phyloP scores from a whole-genome alignment of 2,797 vertebrate species.

The Zalophus californianus region DNA sequence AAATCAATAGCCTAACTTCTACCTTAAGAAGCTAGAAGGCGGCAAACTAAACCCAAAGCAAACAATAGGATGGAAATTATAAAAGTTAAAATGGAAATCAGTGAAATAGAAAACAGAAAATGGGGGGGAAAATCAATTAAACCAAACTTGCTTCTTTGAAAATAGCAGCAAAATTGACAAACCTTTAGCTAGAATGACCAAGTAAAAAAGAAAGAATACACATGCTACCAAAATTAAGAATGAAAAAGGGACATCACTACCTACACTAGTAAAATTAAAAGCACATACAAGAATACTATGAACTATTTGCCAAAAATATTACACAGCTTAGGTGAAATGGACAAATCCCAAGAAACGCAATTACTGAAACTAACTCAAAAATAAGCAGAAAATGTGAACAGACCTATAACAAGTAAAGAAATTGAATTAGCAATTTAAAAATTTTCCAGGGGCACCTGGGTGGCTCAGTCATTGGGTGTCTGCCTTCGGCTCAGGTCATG shows the following conservation, averaged over 20 bases:
- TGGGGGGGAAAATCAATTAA: background rate
- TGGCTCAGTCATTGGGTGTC: no score
- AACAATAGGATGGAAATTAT: background rate
- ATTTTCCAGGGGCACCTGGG: no score
- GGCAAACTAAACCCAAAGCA: background rate
- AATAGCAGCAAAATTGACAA: constrained; percentile 14
- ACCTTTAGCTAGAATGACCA: background rate
- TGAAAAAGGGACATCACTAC: background rate
- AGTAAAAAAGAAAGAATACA: background rate
- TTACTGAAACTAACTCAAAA: constrained; percentile 35
- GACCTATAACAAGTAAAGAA: background rate
- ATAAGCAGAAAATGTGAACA: background rate
- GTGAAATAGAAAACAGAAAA: background rate
- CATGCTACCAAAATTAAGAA: background rate
- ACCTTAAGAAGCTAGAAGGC: background rate
- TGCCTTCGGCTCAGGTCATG: no score
- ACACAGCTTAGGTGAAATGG: background rate
- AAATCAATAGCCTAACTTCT: background rate
- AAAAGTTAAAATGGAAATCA: constrained; percentile 26
- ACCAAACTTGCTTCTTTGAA: constrained; percentile 29
- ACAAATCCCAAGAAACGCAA: background rate
- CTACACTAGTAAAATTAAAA: background rate
- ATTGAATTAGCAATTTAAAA: background rate
- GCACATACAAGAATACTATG: background rate
- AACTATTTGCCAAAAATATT: background rate